These are phyloP conservation scores for Xenopus borealis DNA, from an alignment of 2,113 vertebrate genomes.

Conservation along the genomic window DNA sequence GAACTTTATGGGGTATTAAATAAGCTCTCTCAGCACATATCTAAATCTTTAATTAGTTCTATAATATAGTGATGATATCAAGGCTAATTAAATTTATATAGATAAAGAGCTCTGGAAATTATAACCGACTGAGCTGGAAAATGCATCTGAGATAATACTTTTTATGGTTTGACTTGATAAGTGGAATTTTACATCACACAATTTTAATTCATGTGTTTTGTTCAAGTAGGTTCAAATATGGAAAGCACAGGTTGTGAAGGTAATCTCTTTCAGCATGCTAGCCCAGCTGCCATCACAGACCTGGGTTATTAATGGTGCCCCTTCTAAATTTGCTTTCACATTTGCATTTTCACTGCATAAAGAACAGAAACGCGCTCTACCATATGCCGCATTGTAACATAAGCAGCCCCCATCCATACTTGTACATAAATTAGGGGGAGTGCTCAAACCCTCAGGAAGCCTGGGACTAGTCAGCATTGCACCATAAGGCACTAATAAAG, in stretches of 20 bases:
- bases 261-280: constrained; percentile 57
- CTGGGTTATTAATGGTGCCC: constrained; percentile 66
- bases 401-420: constrained; percentile 45
- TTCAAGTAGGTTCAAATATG: constrained; percentile 72
- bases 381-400: constrained; percentile 61
- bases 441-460: constrained; percentile 55
- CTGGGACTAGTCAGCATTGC: constrained; percentile 72
- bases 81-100: constrained; percentile 83
- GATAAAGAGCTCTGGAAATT: constrained; percentile 76
- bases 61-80: constrained; percentile 81
- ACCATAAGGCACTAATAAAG: constrained; percentile 60
- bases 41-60: constrained; percentile 84
- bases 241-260: constrained; percentile 59
- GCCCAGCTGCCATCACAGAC: constrained; percentile 62
- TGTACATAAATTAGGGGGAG: constrained; percentile 57
- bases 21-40: constrained; percentile 75
- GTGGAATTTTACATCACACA: constrained; percentile 64
- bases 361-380: constrained; percentile 59
- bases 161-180: constrained; percentile 71
- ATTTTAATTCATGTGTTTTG: constrained; percentile 68
- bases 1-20: constrained; percentile 73
- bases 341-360: constrained; percentile 67
- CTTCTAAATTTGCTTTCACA: constrained; percentile 61
- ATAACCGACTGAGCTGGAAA: constrained; percentile 77
- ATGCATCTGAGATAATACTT: constrained; percentile 72